Evolutionary conservation across 2,888 invertebrate genomes (phyloP).

Genomic region (Limnephilus rhombicus): DNA sequence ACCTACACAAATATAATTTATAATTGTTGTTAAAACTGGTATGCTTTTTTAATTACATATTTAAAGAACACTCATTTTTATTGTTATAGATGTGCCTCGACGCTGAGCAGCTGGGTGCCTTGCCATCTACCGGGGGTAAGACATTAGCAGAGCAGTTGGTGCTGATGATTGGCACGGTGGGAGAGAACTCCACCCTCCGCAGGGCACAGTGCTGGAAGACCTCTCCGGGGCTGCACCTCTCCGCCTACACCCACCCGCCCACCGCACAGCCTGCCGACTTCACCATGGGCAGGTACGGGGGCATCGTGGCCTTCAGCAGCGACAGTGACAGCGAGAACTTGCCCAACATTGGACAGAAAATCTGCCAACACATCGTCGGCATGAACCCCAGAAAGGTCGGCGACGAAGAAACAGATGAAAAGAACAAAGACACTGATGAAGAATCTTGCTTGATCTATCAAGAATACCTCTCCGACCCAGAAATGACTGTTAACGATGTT

Average conservation of each 20-base stretch:
- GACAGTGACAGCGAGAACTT: conserved; percentile 72
- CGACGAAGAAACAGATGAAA: conserved; percentile 79
- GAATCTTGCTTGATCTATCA: conserved; percentile 91
- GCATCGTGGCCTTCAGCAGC: conserved; percentile 84
- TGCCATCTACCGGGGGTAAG: conserved; percentile 82
- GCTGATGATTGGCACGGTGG: conserved; percentile 90
- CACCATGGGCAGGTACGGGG: conserved; percentile 90
- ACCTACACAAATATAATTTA: too few relatives aligned
- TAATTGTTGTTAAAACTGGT: background rate
- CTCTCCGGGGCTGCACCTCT: conserved; percentile 76
- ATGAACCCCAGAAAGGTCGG: conserved; percentile 90
- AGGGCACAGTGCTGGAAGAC: conserved; percentile 88
- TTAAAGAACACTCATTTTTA: background rate
- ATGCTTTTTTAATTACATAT: background rate
- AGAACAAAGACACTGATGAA: conserved; percentile 82
- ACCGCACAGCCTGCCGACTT: conserved; percentile 73
- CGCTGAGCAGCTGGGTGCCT: conserved; percentile 81
- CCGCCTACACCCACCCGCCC: conserved; percentile 91
- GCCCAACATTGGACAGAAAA: conserved; percentile 80
- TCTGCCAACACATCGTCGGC: conserved; percentile 96
- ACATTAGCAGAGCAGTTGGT: conserved; percentile 89
- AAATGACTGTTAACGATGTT: conserved; percentile 84
- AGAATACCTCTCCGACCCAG: conserved; percentile 90
- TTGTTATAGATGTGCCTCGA: conserved; percentile 79
- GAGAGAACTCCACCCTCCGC: conserved; percentile 91